Evolutionary conservation across 2,797 vertebrate species (phyloP), one percentile per base, ranked within the genome.

Genomic region (Pangasius larnaudii): DNA sequence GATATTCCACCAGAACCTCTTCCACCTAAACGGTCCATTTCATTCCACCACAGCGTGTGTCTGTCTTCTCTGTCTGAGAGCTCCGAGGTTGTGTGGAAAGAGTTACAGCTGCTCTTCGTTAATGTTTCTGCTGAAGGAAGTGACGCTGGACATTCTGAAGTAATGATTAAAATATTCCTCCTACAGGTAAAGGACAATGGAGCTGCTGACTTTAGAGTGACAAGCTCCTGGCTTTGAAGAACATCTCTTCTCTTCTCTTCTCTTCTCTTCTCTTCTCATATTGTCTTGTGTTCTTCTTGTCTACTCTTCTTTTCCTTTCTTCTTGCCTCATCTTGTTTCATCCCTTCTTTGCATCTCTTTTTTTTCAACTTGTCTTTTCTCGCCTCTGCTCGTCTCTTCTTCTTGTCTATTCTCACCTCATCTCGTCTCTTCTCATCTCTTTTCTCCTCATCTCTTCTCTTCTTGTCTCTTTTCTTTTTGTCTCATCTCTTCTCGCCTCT

Each of bases 1-100:
- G 95, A 94, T 97, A 97, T 96, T 96, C 96, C 92, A 94, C 90
- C 89, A 95, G 93, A 93, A 91, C 88, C 94, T 96, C 91, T 91
- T 93, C 91, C 92, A 94, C 95, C 91, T 67, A 91, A 93, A 94
- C 92, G 94, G 94, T 93, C 94, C 94, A 90, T 96, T 96, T 94
- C 95, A 91, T 95, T 94, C 94, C 95, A 94, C 93, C 91, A 91
- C 92, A 89, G 88, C 88, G 83, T 89, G 93, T 94, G 93, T 56
- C 30, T 36, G n/a, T 93, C 93, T 93, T 94, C 94, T 90, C 93
- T 88, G 90, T 89, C 9, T 9, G 58, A 27, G 59, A 80, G 75
- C 85, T 81, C 36, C 0, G 63, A 89, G 90, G 81, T 81, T 81
- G 88, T 75, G 88, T 88, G 86, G 87, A 86, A 69, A 84, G 86